These are phyloP conservation scores for Notolabrus celidotus DNA, from an alignment of 2,797 vertebrate genomes.

Conservation along the genomic window DNA sequence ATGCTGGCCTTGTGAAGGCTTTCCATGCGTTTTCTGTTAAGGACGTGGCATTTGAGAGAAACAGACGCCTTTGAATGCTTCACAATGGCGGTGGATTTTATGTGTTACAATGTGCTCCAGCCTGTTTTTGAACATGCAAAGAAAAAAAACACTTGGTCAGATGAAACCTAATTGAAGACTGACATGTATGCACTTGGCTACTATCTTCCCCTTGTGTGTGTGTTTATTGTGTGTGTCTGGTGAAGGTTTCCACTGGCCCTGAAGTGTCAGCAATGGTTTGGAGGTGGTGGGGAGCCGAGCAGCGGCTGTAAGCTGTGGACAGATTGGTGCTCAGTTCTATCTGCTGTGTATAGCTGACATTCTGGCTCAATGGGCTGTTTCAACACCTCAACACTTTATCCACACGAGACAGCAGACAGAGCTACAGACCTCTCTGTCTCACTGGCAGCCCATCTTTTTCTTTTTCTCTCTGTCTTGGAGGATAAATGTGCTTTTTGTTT, in stretches of 20 bases:
- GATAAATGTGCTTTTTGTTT: conserved; percentile 40
- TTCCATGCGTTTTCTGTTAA: conserved; percentile 75
- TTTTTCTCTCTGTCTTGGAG: conserved; percentile 40
- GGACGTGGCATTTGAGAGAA: conserved; percentile 76
- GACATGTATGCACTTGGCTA: conserved; percentile 22
- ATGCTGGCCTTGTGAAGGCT: conserved; percentile 80
- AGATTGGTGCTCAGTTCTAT: conserved; percentile 67
- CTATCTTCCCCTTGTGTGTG: conserved; percentile 24
- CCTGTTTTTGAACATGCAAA: conserved; percentile 22
- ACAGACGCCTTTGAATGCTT: conserved; percentile 66
- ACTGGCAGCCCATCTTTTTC: conserved; percentile 5
- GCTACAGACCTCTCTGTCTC: conserved; percentile 18
- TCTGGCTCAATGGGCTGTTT: conserved; percentile 77
- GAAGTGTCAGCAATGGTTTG: conserved; percentile 43
- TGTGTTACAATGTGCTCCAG: conserved; percentile 49
- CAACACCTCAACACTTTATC: conserved; percentile 78
- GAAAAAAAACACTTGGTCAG: not conserved
- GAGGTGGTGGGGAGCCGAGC: conserved; percentile 25
- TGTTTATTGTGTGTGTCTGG: conserved; percentile 8
- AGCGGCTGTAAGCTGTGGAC: conserved; percentile 64
- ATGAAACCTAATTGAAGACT: conserved; percentile 12
- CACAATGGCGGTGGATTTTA: conserved; percentile 63
- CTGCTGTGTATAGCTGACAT: conserved; percentile 70
- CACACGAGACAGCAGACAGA: conserved; percentile 57
- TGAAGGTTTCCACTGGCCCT: conserved; percentile 52